phyloP scores from a whole-genome alignment of 2,797 vertebrate genomes.

The Chloroceryle inda region DNA sequence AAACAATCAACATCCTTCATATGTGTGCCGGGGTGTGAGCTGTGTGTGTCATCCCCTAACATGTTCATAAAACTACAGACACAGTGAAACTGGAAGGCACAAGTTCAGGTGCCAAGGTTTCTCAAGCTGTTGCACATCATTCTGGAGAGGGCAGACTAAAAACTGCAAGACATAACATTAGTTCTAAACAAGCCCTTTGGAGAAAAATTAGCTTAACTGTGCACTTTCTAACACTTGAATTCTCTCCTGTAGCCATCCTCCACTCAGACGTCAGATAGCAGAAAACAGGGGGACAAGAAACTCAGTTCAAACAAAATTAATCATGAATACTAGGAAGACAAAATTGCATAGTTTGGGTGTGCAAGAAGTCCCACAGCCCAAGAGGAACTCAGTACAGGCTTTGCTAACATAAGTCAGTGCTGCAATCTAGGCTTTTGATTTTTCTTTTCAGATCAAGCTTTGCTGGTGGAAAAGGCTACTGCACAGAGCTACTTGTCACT shows the following conservation, averaged over 20 bases:
- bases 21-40: not conserved
- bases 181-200: not conserved
- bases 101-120: not conserved
- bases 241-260: not conserved
- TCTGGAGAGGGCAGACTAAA: not conserved
- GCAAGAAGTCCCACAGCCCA: not conserved
- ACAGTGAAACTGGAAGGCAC: not conserved
- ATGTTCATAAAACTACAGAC: not conserved
- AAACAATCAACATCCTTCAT: not conserved
- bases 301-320: not conserved
- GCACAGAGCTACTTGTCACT: not conserved
- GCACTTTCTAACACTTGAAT: not conserved
- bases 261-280: not conserved
- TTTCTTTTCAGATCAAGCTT: not conserved
- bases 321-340: not conserved
- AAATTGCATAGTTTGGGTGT: not conserved
- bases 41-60: not conserved
- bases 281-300: not conserved
- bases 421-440: not conserved
- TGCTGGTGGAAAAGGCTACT: not conserved
- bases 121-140: not conserved
- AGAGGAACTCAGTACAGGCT: not conserved
- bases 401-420: not conserved
- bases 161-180: not conserved
- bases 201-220: not conserved